Percentiles rank a stretch among this genome's conserved stretches.
These are phyloP conservation scores for Ranitomeya imitator DNA, from an alignment of 2,113 vertebrate genomes.

Conservation along the genomic window DNA sequence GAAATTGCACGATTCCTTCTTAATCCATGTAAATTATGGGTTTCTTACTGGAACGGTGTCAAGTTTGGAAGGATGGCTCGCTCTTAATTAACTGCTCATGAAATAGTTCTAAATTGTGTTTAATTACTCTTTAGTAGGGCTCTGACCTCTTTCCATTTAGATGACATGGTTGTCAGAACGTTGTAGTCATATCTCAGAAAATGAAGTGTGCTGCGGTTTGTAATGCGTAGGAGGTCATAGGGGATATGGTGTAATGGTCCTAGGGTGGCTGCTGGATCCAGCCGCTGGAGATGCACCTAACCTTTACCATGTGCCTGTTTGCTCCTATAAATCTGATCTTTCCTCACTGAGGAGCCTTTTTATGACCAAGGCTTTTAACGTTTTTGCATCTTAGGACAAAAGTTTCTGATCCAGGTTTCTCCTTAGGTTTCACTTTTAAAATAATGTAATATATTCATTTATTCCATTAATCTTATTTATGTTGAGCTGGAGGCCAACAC, in stretches of 20 bases:
- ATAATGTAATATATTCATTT: background rate
- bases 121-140: slow-evolving; percentile 14
- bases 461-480: no score
- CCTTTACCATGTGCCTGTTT: background rate
- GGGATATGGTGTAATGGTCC: background rate
- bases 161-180: slow-evolving; percentile 7
- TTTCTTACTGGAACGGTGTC: slow-evolving; percentile 20
- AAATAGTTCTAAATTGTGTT: slow-evolving; percentile 39
- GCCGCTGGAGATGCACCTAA: background rate
- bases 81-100: slow-evolving; percentile 44
- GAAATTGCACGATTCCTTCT: background rate
- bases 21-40: slow-evolving; percentile 34
- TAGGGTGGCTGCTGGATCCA: background rate
- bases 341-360: background rate
- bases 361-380: background rate
- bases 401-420: background rate
- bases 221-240: slow-evolving; percentile 10
- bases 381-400: background rate
- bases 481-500: no score
- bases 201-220: slow-evolving; percentile 26
- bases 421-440: background rate
- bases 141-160: slow-evolving; percentile 36
- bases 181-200: background rate
- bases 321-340: slow-evolving; percentile 1
- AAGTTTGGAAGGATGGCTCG: slow-evolving; percentile 17